These are phyloP conservation scores for Atherinomorus stipes DNA, from an alignment of 2,113 vertebrate species.

Conservation along the genomic window DNA sequence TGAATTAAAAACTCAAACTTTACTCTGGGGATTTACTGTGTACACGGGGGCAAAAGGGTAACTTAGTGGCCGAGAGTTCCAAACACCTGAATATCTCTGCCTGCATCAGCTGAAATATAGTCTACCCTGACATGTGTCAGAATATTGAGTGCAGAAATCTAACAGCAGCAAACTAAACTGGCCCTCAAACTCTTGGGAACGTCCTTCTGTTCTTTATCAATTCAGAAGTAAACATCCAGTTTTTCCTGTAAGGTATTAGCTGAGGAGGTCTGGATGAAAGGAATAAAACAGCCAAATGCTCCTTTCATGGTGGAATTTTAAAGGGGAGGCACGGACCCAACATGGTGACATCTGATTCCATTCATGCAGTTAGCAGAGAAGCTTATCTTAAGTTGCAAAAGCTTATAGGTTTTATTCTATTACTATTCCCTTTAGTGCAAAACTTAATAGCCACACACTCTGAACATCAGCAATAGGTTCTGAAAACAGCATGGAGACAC, in stretches of 20 bases:
- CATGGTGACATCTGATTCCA: conserved; percentile 3
- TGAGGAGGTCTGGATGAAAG: no score
- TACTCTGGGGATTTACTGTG: no score
- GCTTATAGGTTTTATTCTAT: not conserved
- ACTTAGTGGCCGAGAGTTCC: no score
- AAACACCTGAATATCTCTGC: no score
- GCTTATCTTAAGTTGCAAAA: not conserved
- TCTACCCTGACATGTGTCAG: not conserved
- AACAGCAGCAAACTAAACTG: not conserved
- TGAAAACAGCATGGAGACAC: conserved; percentile 8
- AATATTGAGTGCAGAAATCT: not conserved
- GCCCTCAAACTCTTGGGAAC: not conserved
- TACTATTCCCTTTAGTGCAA: not conserved
- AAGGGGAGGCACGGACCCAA: not conserved
- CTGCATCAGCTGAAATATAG: not conserved
- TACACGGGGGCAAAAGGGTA: no score
- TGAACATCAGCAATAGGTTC: conserved; percentile 18
- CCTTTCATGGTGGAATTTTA: not conserved
- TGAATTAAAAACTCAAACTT: no score
- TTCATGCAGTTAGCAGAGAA: not conserved
- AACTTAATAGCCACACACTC: conserved; percentile 3
- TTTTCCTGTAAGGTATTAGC: not conserved
- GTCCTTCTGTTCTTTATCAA: conserved; percentile 1
- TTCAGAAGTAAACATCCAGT: not conserved
- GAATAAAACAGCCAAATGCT: no score